Percentiles rank a stretch among this genome's conserved stretches.
These are phyloP conservation scores for Acipenser oxyrinchus DNA, from an alignment of 2,797 vertebrate genomes.

Conservation along the genomic window DNA sequence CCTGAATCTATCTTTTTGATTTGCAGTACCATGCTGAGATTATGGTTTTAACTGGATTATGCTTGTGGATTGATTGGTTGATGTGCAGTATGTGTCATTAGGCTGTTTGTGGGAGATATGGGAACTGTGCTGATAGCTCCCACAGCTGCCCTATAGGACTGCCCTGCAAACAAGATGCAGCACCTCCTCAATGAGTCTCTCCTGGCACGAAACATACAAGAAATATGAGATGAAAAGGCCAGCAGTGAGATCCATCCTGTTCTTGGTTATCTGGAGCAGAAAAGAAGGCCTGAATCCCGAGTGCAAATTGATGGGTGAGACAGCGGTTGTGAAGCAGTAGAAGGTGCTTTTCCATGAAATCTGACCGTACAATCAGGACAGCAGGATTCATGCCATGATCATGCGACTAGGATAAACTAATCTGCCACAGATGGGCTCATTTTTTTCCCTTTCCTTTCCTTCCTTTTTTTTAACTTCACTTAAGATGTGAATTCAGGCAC, in stretches of 20 bases:
- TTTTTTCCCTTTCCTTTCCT: conserved; percentile 9
- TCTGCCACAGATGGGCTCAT: conserved; percentile 8
- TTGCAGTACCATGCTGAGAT: too few species aligned
- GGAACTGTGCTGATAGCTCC: not conserved
- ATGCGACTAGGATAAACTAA: conserved; percentile 11
- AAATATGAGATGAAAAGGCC: conserved; percentile 10
- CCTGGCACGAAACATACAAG: not conserved
- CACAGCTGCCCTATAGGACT: not conserved
- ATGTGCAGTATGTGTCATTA: not conserved
- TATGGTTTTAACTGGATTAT: too few species aligned
- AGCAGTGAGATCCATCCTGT: not conserved
- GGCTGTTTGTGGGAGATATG: not conserved
- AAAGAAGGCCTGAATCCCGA: not conserved
- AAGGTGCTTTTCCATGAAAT: conserved; percentile 10
- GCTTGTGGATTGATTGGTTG: too few species aligned
- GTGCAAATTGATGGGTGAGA: not conserved
- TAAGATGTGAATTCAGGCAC: not conserved
- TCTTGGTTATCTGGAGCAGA: conserved; percentile 12
- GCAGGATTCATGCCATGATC: conserved; percentile 9
- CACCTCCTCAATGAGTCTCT: not conserved
- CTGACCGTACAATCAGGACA: not conserved
- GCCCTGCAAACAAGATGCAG: not conserved
- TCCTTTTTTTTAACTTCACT: conserved; percentile 10
- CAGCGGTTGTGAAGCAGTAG: not conserved
- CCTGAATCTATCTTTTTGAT: too few species aligned